Conservation (phyloP, 2,888 invertebrate genomes). For the Scelioninae gen. 1 region DNA sequence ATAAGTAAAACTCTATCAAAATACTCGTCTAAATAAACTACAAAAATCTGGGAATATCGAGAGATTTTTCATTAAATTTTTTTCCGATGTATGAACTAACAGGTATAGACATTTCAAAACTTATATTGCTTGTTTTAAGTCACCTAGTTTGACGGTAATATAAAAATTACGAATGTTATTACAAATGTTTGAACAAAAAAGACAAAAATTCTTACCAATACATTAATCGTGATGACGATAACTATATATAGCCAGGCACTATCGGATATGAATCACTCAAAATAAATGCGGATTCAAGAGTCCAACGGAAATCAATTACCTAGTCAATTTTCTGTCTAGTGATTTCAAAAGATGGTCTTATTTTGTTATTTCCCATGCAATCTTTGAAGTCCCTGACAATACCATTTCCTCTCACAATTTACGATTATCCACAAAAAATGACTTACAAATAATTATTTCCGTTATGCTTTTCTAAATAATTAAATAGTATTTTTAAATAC, state of each 20-base stretch:
- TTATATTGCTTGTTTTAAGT: too few relatives aligned
- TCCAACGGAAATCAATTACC: conserved; percentile 65
- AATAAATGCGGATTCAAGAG: conserved; percentile 57
- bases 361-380: conserved; percentile 64
- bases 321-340: conserved; percentile 67
- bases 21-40: too few relatives aligned
- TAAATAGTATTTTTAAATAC: too few relatives aligned
- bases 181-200: background rate
- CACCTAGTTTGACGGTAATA: too few relatives aligned
- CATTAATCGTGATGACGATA: conserved; percentile 22
- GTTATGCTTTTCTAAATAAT: background rate
- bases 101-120: too few relatives aligned
- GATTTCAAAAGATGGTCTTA: conserved; percentile 60
- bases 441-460: conserved; percentile 21
- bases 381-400: conserved; percentile 55
- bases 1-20: too few relatives aligned
- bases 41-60: too few relatives aligned
- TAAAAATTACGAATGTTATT: too few relatives aligned
- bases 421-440: conserved; percentile 15
- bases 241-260: conserved; percentile 27
- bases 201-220: background rate
- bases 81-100: too few relatives aligned
- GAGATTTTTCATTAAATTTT: too few relatives aligned
- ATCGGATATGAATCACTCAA: conserved; percentile 58
- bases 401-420: conserved; percentile 31